Evolutionary conservation across 2,113 vertebrate species (phyloP).

Genomic region (Etheostoma spectabile): DNA sequence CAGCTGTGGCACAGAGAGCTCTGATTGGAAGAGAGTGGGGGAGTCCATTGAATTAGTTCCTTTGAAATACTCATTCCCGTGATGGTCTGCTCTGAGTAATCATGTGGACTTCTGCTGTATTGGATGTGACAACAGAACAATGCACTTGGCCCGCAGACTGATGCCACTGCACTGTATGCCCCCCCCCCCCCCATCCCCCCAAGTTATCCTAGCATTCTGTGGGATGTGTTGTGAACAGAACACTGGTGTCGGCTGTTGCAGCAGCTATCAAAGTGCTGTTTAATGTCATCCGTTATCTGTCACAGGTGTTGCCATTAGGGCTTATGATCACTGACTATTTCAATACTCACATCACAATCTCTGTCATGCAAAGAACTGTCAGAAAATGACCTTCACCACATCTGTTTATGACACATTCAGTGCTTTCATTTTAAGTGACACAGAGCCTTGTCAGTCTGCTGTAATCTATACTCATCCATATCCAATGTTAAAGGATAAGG

Average conservation of each 20-base stretch:
- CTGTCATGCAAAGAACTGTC: background rate
- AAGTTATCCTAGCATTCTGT: background rate
- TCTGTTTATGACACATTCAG: background rate
- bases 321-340: background rate
- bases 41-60: slow-evolving; percentile 65
- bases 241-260: slow-evolving; percentile 9
- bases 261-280: background rate
- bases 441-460: background rate
- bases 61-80: slow-evolving; percentile 57
- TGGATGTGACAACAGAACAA: slow-evolving; percentile 78
- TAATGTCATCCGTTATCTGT: background rate
- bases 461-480: background rate
- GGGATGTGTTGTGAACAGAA: slow-evolving; percentile 21
- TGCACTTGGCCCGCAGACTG: slow-evolving; percentile 34
- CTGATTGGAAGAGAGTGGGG: slow-evolving; percentile 61
- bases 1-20: slow-evolving; percentile 36
- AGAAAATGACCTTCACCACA: no score
- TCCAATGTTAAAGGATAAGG: background rate
- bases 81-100: slow-evolving; percentile 58
- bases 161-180: slow-evolving; percentile 15
- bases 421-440: background rate
- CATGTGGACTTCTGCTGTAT: slow-evolving; percentile 57
- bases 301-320: background rate
- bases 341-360: background rate
- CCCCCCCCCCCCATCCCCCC: background rate